These are phyloP conservation scores for Cenopis cana DNA, from an alignment of 2,888 invertebrate genomes.

Conservation along the genomic window DNA sequence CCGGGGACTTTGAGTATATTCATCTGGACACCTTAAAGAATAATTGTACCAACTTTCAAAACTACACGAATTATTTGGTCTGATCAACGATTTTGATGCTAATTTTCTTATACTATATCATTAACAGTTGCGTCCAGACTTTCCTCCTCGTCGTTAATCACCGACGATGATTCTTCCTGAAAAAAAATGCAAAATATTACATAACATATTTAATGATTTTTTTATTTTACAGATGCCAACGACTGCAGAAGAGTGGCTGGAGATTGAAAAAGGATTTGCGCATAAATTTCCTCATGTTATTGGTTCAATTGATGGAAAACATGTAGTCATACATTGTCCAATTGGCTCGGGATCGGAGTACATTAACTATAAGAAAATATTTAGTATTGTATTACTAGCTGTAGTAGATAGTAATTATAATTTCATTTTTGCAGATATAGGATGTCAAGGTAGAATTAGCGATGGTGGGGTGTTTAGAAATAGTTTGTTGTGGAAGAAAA, in stretches of 20 bases:
- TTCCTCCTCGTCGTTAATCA: constrained; percentile 16
- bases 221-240: constrained; percentile 21
- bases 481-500: constrained; percentile 48
- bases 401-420: constrained; percentile 43
- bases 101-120: too few relatives aligned
- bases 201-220: constrained; percentile 5
- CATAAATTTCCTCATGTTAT: constrained; percentile 38
- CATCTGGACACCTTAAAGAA: too few relatives aligned
- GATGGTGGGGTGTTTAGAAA: constrained; percentile 49
- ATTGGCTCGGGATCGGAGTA: constrained; percentile 20
- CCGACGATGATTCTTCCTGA: constrained; percentile 12
- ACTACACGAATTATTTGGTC: too few relatives aligned
- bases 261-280: constrained; percentile 6
- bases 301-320: constrained; percentile 45
- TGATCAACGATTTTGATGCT: too few relatives aligned
- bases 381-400: constrained; percentile 43
- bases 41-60: too few relatives aligned
- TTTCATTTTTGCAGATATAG: constrained; percentile 44
- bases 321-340: constrained; percentile 24
- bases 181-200: too few relatives aligned
- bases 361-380: constrained; percentile 40
- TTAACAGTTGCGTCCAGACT: constrained; percentile 16
- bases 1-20: too few relatives aligned
- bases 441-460: constrained; percentile 41
- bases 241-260: constrained; percentile 11